Conservation (phyloP, 2,113 vertebrate species). For the Ptychochromis oligacanthus region DNA sequence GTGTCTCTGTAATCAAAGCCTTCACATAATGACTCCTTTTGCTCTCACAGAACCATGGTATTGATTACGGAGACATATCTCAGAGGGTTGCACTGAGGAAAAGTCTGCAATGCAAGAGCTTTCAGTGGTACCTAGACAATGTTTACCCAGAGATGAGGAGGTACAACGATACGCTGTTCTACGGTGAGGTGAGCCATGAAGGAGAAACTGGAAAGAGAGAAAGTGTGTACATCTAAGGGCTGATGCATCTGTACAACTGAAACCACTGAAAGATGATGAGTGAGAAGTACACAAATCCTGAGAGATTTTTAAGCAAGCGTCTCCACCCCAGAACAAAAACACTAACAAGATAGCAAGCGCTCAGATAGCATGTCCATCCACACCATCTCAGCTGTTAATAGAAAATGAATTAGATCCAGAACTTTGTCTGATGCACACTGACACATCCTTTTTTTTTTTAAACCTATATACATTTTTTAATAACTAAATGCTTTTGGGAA, state of each 20-base stretch:
- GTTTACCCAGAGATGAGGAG: slow-evolving; percentile 97
- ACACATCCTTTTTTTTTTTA: neutral
- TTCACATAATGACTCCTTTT: neutral
- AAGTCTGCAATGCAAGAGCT: slow-evolving; percentile 92
- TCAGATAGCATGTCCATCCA: neutral
- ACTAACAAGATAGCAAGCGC: neutral
- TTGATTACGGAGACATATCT: slow-evolving; percentile 94
- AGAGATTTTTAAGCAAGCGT: neutral
- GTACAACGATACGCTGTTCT: slow-evolving; percentile 94
- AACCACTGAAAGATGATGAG: neutral
- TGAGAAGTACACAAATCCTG: neutral
- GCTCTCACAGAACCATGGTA: slow-evolving; percentile 90
- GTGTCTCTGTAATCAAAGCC: neutral
- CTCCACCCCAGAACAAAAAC: neutral
- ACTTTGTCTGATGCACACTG: neutral
- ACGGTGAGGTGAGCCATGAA: slow-evolving; percentile 89
- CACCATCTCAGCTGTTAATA: neutral
- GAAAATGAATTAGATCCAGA: neutral
- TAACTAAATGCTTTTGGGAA: neutral
- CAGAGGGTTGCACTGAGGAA: slow-evolving; percentile 89
- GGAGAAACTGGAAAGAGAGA: neutral
- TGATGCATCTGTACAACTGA: neutral
- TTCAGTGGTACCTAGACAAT: slow-evolving; percentile 98
- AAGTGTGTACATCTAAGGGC: neutral
- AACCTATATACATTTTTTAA: neutral